phyloP scores from a whole-genome alignment of 2,113 vertebrate genomes.

The Cheilinus undulatus region DNA sequence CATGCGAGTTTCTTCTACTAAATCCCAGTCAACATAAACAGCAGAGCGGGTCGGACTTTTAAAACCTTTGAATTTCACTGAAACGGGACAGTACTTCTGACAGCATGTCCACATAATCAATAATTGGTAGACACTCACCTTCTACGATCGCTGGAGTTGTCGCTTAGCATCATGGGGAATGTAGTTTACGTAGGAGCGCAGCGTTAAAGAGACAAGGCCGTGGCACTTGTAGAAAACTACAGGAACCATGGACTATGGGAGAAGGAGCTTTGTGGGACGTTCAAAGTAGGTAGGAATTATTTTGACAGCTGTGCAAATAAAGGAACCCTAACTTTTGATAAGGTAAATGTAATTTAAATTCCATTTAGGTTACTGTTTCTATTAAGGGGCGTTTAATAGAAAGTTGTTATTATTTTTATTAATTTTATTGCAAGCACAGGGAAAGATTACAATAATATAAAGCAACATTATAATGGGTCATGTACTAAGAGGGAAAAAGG shows the following conservation, averaged over 20 bases:
- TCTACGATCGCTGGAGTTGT: not conserved
- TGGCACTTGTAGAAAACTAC: constrained; percentile 26
- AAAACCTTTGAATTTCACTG: too few species aligned
- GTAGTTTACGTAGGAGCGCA: constrained; percentile 45
- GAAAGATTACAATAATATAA: too few species aligned
- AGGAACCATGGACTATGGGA: not conserved
- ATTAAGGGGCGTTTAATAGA: not conserved
- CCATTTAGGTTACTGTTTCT: too few species aligned
- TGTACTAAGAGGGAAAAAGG: too few species aligned
- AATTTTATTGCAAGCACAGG: too few species aligned
- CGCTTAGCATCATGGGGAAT: constrained; percentile 53
- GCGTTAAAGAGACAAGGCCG: rapidly evolving
- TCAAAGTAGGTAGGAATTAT: not conserved
- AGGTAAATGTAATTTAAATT: too few species aligned
- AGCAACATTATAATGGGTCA: too few species aligned
- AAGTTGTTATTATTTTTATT: too few species aligned
- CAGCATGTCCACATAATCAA: not conserved
- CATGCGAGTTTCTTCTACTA: too few species aligned
- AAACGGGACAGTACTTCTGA: not conserved
- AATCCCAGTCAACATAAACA: not conserved
- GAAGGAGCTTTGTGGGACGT: not conserved
- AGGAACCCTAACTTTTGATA: not conserved
- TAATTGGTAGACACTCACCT: constrained; percentile 59
- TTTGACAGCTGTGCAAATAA: not conserved
- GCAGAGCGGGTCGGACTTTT: not conserved